These are phyloP conservation scores for Rhizoglyphus robini DNA, from an alignment of 1,140 invertebrate species.

Conservation along the genomic window DNA sequence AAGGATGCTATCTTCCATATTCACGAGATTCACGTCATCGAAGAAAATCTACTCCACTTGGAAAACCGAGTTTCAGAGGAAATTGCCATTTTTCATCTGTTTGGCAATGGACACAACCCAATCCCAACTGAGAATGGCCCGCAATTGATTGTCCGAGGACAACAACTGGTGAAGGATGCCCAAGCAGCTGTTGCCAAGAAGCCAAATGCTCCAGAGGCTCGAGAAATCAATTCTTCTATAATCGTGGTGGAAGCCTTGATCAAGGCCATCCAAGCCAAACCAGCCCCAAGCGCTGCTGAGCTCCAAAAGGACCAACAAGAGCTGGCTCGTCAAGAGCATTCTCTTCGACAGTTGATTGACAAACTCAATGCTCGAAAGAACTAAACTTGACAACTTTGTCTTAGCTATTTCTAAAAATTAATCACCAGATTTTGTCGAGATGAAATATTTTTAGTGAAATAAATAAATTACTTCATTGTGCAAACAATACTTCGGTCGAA, in stretches of 20 bases:
- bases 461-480: too few species aligned
- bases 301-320: neutral
- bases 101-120: neutral
- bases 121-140: neutral
- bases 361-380: neutral
- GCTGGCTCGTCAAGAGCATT: neutral
- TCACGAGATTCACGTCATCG: neutral
- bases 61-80: neutral
- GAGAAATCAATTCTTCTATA: neutral
- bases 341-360: neutral
- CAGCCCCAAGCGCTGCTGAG: neutral
- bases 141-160: neutral
- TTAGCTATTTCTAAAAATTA: too few species aligned
- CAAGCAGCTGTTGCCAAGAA: neutral
- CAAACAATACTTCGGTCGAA: too few species aligned
- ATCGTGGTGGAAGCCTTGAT: neutral
- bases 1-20: neutral
- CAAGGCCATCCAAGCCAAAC: neutral
- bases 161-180: neutral
- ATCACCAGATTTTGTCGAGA: too few species aligned
- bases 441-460: too few species aligned
- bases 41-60: neutral
- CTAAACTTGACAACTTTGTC: too few species aligned
- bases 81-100: neutral
- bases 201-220: neutral